phyloP scores from a whole-genome alignment of 2,888 invertebrate genomes.

The Dicyrtoma fusca region DNA sequence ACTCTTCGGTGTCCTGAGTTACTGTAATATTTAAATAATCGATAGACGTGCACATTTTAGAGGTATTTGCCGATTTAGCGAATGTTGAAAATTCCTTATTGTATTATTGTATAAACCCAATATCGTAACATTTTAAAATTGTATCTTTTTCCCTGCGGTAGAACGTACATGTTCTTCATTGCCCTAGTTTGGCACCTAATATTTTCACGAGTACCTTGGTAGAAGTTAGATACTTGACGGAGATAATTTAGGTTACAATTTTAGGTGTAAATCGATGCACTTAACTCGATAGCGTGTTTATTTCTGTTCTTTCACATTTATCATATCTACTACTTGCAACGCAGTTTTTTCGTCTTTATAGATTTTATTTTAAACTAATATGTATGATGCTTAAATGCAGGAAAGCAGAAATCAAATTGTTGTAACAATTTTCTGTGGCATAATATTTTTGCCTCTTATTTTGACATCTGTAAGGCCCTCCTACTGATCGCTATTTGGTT shows the following conservation, averaged over 20 bases:
- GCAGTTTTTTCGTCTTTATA: background rate
- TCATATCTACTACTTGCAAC: conserved; percentile 4
- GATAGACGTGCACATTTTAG: conserved; percentile 6
- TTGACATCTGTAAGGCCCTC: conserved; percentile 8
- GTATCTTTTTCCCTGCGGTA: conserved; percentile 9
- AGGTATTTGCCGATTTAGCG: conserved; percentile 21
- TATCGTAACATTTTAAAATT: conserved; percentile 20
- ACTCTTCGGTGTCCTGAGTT: conserved; percentile 19
- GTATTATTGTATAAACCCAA: conserved; percentile 4
- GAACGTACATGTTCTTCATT: conserved; percentile 14
- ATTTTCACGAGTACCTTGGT: conserved; percentile 35
- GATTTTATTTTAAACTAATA: too few relatives aligned
- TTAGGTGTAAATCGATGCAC: conserved; percentile 8
- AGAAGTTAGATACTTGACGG: conserved; percentile 19
- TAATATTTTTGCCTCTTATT: conserved; percentile 7
- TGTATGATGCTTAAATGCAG: background rate
- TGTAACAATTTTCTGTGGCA: conserved; percentile 3
- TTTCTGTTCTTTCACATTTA: conserved; percentile 9
- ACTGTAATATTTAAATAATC: conserved; percentile 24
- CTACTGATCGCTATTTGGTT: background rate
- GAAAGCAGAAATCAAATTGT: background rate
- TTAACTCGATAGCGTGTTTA: conserved; percentile 21
- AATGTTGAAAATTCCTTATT: conserved; percentile 22
- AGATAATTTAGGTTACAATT: conserved; percentile 6
- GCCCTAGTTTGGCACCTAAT: conserved; percentile 15